These are phyloP conservation scores for Cryptocephalus primarius DNA, from an alignment of 2,888 invertebrate genomes.

Conservation along the genomic window DNA sequence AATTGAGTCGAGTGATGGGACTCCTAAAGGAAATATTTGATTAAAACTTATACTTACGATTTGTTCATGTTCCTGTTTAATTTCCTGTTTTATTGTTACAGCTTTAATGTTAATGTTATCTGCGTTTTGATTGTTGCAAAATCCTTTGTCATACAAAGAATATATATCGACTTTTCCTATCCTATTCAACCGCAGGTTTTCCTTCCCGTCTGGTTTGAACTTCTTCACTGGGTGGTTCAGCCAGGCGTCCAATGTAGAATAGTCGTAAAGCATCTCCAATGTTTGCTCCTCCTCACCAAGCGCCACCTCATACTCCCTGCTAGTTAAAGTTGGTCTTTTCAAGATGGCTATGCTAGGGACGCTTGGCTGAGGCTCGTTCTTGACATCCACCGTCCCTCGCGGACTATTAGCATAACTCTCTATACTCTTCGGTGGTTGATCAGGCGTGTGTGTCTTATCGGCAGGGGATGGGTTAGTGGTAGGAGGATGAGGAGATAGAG, in stretches of 20 bases:
- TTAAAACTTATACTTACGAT: slow-evolving; percentile 21
- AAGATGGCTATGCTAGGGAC: slow-evolving; percentile 24
- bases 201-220: slow-evolving; percentile 53
- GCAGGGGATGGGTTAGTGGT: slow-evolving; percentile 38
- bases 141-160: slow-evolving; percentile 28
- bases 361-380: slow-evolving; percentile 10
- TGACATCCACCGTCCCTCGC: slow-evolving; percentile 9
- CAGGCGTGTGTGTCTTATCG: slow-evolving; percentile 18
- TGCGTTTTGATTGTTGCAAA: slow-evolving; percentile 13
- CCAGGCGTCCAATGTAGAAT: slow-evolving; percentile 76
- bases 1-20: too few species aligned
- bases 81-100: slow-evolving; percentile 37
- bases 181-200: slow-evolving; percentile 34
- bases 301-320: slow-evolving; percentile 68
- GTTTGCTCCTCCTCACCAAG: slow-evolving; percentile 71
- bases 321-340: slow-evolving; percentile 68
- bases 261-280: slow-evolving; percentile 79
- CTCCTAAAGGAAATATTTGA: too few species aligned
- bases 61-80: slow-evolving; percentile 47
- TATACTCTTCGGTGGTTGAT: slow-evolving; percentile 8
- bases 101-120: slow-evolving; percentile 10
- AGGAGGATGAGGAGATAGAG: slow-evolving; percentile 58
- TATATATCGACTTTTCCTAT: slow-evolving; percentile 34
- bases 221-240: slow-evolving; percentile 85
- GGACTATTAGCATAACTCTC: slow-evolving; percentile 6